Evolutionary conservation across 2,113 vertebrate genomes (phyloP).

Genomic region (Alaudala cheleensis): DNA sequence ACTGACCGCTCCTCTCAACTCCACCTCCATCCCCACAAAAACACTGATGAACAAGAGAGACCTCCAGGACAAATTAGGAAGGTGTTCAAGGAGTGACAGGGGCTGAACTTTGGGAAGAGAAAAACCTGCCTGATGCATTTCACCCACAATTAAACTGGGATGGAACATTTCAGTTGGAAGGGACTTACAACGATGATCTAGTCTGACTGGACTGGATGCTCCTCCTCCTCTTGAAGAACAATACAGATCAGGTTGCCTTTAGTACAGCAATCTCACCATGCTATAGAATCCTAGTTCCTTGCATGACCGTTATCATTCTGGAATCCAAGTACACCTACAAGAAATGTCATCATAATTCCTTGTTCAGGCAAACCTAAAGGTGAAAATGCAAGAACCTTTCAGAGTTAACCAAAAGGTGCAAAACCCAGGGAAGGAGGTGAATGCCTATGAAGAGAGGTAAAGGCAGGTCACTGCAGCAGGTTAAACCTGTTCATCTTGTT

Average conservation of each 20-base stretch:
- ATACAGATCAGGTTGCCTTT: not conserved
- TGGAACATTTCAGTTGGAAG: not conserved
- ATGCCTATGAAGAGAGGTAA: not conserved
- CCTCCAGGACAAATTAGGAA: not conserved
- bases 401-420: not conserved
- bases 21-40: not conserved
- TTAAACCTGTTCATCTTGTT: constrained; percentile 50
- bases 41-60: not conserved
- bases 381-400: not conserved
- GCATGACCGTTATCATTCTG: not conserved
- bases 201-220: not conserved
- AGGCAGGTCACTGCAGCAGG: constrained; percentile 12
- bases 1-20: not conserved
- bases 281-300: not conserved
- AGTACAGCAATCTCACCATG: not conserved
- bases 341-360: accelerated
- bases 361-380: not conserved
- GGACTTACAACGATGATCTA: not conserved
- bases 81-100: not conserved
- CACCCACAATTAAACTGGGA: not conserved
- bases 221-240: not conserved
- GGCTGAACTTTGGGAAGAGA: not conserved
- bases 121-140: not conserved
- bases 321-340: not conserved
- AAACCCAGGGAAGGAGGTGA: not conserved